Percentiles rank a stretch among this genome's conserved stretches.
phyloP scores from a whole-genome alignment of 2,113 vertebrate species.

The Oncorhynchus keta region DNA sequence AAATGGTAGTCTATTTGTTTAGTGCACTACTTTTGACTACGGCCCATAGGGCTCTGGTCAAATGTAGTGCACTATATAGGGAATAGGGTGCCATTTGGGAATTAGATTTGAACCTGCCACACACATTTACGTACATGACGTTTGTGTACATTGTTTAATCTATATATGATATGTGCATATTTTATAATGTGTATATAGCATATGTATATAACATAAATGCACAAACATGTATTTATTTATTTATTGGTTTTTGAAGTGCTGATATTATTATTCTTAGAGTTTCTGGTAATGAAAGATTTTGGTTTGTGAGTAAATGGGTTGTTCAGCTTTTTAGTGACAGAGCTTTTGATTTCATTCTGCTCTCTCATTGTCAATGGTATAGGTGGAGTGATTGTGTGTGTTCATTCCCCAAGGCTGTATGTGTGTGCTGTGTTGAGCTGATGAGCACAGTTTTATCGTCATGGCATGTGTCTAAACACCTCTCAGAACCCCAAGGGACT shows the following conservation, averaged over 20 bases:
- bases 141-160: slow-evolving; percentile 61
- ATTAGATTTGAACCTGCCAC: slow-evolving; percentile 39
- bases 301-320: slow-evolving; percentile 28
- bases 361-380: slow-evolving; percentile 13
- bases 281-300: slow-evolving; percentile 13
- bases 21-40: no score
- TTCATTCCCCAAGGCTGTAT: slow-evolving; percentile 32
- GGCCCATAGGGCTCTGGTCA: no score
- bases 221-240: slow-evolving; percentile 68
- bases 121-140: slow-evolving; percentile 31
- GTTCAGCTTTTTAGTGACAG: slow-evolving; percentile 19
- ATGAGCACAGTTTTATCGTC: slow-evolving; percentile 29
- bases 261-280: slow-evolving; percentile 28
- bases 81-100: no score
- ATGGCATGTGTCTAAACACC: slow-evolving; percentile 18
- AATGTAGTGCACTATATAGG: no score
- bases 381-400: slow-evolving; percentile 32
- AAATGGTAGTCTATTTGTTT: no score
- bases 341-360: slow-evolving; percentile 23
- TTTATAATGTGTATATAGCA: slow-evolving; percentile 36
- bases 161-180: slow-evolving; percentile 23
- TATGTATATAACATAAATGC: slow-evolving; percentile 59
- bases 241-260: slow-evolving; percentile 55
- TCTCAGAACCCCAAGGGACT: neutral
- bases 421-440: slow-evolving; percentile 33